phyloP scores from a whole-genome alignment of 2,113 vertebrate species.

The Urocolius indicus region DNA sequence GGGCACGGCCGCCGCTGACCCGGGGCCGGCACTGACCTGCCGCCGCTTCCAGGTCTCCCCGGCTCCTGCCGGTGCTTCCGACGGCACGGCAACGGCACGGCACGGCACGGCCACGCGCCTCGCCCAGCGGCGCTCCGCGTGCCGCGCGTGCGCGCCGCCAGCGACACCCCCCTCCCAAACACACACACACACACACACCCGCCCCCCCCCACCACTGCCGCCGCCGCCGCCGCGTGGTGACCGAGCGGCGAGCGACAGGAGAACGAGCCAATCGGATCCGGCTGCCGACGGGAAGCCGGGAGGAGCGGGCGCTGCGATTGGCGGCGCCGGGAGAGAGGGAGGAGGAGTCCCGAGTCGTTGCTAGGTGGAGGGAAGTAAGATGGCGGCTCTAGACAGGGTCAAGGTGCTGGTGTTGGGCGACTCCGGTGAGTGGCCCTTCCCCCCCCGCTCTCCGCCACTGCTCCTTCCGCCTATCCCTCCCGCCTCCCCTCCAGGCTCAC shows the following conservation, averaged over 20 bases:
- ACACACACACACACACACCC: no score
- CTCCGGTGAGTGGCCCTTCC: constrained; percentile 84
- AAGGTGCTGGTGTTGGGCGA: constrained; percentile 96
- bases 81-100: not conserved
- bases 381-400: constrained; percentile 94
- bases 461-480: no score
- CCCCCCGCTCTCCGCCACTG: no score
- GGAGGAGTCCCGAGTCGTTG: no score
- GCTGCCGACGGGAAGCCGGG: accelerated
- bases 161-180: accelerated
- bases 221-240: no score
- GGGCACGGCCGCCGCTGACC: not conserved
- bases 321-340: not conserved
- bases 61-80: not conserved
- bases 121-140: accelerated
- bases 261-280: accelerated
- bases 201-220: no score
- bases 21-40: constrained; percentile 47
- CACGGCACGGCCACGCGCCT: not conserved
- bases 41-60: not conserved
- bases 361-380: constrained; percentile 58
- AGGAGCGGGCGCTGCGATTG: constrained; percentile 11
- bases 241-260: accelerated
- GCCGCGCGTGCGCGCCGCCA: accelerated
- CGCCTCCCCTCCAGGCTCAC: no score